These are phyloP conservation scores for Electrophaes corylata DNA, from an alignment of 2,888 invertebrate species.

Conservation along the genomic window DNA sequence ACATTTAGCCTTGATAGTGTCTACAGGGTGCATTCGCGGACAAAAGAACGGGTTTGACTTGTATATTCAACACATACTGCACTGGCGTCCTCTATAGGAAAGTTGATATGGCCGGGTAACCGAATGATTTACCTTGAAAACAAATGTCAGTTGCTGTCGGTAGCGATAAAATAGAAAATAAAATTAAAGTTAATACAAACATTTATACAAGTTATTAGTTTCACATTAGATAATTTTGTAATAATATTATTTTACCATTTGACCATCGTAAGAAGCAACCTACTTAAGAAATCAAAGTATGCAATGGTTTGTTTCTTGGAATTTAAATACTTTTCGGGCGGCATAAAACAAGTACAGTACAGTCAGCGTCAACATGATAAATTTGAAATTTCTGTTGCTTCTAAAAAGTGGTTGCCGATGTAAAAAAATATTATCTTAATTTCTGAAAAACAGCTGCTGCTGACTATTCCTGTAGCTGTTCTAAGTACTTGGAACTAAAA, in stretches of 20 bases:
- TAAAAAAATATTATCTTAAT: neutral
- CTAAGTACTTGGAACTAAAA: neutral
- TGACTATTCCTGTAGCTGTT: neutral
- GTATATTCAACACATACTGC: constrained; percentile 25
- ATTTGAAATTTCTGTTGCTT: neutral
- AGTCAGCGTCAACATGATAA: neutral
- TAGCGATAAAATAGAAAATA: constrained; percentile 73
- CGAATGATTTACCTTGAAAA: constrained; percentile 77
- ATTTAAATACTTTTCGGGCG: neutral
- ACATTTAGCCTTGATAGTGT: constrained; percentile 16
- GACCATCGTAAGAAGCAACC: neutral
- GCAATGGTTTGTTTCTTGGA: neutral
- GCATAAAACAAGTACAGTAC: neutral
- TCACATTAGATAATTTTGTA: neutral
- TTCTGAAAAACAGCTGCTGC: neutral
- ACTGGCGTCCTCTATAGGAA: constrained; percentile 33
- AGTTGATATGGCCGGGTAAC: constrained; percentile 50
- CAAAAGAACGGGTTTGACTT: constrained; percentile 13
- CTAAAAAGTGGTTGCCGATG: neutral
- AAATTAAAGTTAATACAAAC: constrained; percentile 54
- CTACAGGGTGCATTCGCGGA: constrained; percentile 10
- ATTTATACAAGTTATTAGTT: constrained; percentile 2
- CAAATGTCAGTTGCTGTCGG: constrained; percentile 81
- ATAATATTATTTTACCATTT: too few species aligned
- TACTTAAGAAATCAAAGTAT: neutral